Evolutionary conservation across 2,113 vertebrate genomes (phyloP).

Genomic region (Epinephelus lanceolatus): DNA sequence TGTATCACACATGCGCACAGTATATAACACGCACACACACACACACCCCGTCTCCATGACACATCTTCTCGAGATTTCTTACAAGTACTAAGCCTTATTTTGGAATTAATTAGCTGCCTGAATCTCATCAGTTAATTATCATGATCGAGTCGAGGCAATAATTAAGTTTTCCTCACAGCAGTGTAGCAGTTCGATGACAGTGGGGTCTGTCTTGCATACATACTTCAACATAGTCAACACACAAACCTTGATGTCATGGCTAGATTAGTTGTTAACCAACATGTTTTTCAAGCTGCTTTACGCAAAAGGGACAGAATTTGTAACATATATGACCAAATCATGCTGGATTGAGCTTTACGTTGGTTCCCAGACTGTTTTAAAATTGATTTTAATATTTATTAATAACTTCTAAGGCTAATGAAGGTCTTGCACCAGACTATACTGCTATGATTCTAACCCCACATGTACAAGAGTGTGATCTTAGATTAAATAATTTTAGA

Average conservation of each 20-base stretch:
- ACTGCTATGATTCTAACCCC: not conserved
- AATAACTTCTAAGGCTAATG: not conserved
- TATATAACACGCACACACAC: not conserved
- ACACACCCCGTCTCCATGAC: slow-evolving; percentile 16
- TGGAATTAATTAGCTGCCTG: slow-evolving; percentile 68
- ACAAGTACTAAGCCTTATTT: slow-evolving; percentile 32
- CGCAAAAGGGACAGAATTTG: not conserved
- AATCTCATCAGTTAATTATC: slow-evolving; percentile 69
- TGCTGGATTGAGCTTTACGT: not conserved
- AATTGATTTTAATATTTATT: too few species aligned
- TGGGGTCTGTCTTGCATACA: slow-evolving; percentile 4
- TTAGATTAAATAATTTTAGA: not conserved
- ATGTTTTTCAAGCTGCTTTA: not conserved
- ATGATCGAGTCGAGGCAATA: slow-evolving; percentile 55
- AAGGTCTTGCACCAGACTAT: not conserved
- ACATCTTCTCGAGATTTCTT: slow-evolving; percentile 47
- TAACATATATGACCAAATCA: not conserved
- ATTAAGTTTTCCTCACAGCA: slow-evolving; percentile 63
- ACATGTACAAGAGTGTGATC: not conserved
- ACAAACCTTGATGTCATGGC: not conserved
- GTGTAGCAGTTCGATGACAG: slow-evolving; percentile 11
- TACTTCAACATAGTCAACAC: slow-evolving; percentile 15
- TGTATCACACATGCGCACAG: slow-evolving; percentile 30
- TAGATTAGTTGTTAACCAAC: not conserved
- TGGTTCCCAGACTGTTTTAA: not conserved